Base-by-base conservation (phyloP, 2,888 invertebrate species). In the Xestia sexstrigata region DNA sequence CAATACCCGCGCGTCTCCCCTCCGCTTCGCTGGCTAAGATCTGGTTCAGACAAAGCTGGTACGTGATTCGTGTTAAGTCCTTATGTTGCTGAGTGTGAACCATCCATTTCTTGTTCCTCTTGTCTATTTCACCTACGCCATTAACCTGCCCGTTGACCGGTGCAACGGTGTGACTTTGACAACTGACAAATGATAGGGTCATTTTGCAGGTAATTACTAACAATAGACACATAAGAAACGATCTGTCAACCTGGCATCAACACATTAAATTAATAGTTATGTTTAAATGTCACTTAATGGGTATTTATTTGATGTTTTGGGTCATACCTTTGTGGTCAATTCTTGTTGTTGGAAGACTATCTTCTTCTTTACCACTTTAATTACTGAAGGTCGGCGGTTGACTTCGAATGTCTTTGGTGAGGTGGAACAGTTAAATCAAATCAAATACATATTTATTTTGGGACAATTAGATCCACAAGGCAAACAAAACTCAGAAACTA, bases 111-210 rank as follows among this genome's bases (percentile, higher is more conserved):
- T 15, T 58, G n/a, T 70, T 30, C 26, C 17, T 15, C 23, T 26
- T 9, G 15, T 69, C 26, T 26, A 47, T 65, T 47, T 80, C 45
- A 79, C 15, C 58, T 58, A 66, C 1, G 35, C 35, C 6, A 70
- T 69, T 80, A 70, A 80, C 75, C 45, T 75, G 13, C 0, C 49
- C 23, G 1, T 11, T 65, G 65, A 9, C 58, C 65, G 45, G 26
- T 60, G 20, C 68, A 77, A 2, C 20, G 17, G 42, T 23, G 35
- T 70, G 75, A 81, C 75, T 75, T 80, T 81, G 81, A 58, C 15
- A 8, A 65, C 26, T 66, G 26, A 80, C 52, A 60, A 80, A 80
- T 80, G 45, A 47, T 9, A 49, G 13, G 0, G 35, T 20, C 60
- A 30, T 75, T 13, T 26, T 52, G 26, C 9, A 74, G 15, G 0